Evolutionary conservation across 2,113 vertebrate genomes (phyloP).

Genomic region (Chionomys nivalis): DNA sequence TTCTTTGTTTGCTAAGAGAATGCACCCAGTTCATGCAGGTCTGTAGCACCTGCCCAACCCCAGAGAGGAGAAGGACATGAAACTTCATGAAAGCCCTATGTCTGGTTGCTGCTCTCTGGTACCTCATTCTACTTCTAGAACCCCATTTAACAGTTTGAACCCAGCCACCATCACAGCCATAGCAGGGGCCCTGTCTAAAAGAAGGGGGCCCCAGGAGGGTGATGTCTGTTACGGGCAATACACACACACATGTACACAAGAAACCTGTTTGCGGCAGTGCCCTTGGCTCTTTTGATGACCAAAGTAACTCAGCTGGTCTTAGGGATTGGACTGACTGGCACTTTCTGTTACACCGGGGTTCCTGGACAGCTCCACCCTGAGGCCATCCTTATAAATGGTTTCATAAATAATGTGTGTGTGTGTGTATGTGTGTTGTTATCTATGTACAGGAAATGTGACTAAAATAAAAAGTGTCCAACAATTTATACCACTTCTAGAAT

Average conservation of each 20-base stretch:
- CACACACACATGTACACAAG: neutral
- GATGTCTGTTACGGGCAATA: neutral
- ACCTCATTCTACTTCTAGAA: neutral
- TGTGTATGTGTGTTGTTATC: too few relatives aligned
- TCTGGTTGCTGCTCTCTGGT: too few relatives aligned
- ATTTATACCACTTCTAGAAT: neutral
- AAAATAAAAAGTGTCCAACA: neutral
- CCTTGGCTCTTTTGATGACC: neutral
- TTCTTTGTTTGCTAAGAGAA: neutral
- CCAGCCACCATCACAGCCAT: neutral
- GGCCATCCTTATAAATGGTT: neutral
- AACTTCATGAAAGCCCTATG: too few relatives aligned
- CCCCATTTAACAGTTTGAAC: fast-evolving
- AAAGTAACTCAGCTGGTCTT: neutral
- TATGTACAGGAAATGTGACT: neutral
- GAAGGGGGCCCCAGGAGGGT: neutral
- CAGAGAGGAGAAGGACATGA: neutral
- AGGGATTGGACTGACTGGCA: too few relatives aligned
- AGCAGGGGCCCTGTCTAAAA: neutral
- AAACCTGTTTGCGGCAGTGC: neutral
- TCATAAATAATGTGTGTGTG: neutral
- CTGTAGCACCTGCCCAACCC: fast-evolving
- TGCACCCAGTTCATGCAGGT: fast-evolving
- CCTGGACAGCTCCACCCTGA: too few relatives aligned
- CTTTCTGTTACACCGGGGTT: neutral